These are phyloP conservation scores for Digitonthophagus gazella DNA, from an alignment of 2,888 invertebrate genomes.

Conservation along the genomic window DNA sequence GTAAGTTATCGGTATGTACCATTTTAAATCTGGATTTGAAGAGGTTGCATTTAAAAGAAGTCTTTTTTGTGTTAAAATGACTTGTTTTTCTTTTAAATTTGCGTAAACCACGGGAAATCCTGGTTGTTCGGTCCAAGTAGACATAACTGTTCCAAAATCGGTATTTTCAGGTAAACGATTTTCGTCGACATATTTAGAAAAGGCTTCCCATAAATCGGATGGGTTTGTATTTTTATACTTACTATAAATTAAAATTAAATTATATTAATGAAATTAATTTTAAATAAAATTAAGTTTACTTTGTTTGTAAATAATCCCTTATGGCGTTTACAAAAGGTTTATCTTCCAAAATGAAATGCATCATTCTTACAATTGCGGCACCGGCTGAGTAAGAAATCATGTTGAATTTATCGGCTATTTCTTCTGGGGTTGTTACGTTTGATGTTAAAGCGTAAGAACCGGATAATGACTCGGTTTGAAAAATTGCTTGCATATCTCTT, in stretches of 20 bases:
- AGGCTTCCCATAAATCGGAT: slow-evolving; percentile 52
- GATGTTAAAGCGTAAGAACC: slow-evolving; percentile 59
- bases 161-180: slow-evolving; percentile 23
- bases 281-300: slow-evolving; percentile 53
- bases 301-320: slow-evolving; percentile 54
- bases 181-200: slow-evolving; percentile 42
- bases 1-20: slow-evolving; percentile 56
- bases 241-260: neutral
- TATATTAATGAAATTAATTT: neutral
- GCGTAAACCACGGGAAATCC: slow-evolving; percentile 62
- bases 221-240: slow-evolving; percentile 50
- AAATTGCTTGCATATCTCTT: slow-evolving; percentile 65
- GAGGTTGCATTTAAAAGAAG: slow-evolving; percentile 27
- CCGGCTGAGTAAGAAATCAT: slow-evolving; percentile 68
- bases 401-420: slow-evolving; percentile 64
- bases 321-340: slow-evolving; percentile 57
- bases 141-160: slow-evolving; percentile 50
- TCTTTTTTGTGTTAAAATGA: slow-evolving; percentile 36
- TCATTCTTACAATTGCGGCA: slow-evolving; percentile 63
- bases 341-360: slow-evolving; percentile 61
- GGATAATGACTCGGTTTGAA: slow-evolving; percentile 58
- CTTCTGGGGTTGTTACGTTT: slow-evolving; percentile 56
- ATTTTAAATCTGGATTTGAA: slow-evolving; percentile 33
- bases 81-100: slow-evolving; percentile 28
- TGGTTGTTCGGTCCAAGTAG: slow-evolving; percentile 61